A percentile compares a stretch with the other conserved stretches of the same genome.
phyloP scores from a whole-genome alignment of 2,888 invertebrate species.

The Lathronympha strigana region DNA sequence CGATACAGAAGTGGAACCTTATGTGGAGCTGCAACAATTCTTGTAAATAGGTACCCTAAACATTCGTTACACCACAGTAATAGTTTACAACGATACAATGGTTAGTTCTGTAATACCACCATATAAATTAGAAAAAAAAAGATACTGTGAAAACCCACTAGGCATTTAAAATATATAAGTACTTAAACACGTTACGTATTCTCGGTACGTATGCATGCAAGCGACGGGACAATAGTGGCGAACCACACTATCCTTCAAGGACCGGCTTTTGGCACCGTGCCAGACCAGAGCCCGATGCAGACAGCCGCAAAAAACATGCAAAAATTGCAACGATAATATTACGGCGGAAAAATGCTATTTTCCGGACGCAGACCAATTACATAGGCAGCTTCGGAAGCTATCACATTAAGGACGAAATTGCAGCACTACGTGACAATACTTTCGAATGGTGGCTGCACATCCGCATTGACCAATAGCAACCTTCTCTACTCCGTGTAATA shows the following conservation, averaged over 20 bases:
- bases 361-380: constrained; percentile 19
- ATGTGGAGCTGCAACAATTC: neutral
- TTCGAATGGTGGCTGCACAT: constrained; percentile 12
- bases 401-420: constrained; percentile 17
- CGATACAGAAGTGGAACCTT: neutral
- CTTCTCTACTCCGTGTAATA: neutral
- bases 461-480: constrained; percentile 8
- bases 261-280: constrained; percentile 37
- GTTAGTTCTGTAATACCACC: neutral
- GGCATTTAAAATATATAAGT: constrained; percentile 1
- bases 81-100: neutral
- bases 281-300: constrained; percentile 13
- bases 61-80: neutral
- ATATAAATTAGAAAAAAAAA: neutral
- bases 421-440: constrained; percentile 22
- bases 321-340: neutral
- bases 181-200: constrained; percentile 32
- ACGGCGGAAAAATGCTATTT: constrained; percentile 7
- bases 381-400: constrained; percentile 18
- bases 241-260: constrained; percentile 37
- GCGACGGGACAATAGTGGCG: constrained; percentile 36
- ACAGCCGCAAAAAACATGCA: constrained; percentile 17
- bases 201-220: constrained; percentile 26
- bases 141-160: constrained; percentile 11
- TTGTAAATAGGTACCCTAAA: too few relatives aligned